Percentiles rank a stretch among this genome's conserved stretches.
phyloP scores from a whole-genome alignment of 2,888 invertebrate species.

The Ophion ellenae region DNA sequence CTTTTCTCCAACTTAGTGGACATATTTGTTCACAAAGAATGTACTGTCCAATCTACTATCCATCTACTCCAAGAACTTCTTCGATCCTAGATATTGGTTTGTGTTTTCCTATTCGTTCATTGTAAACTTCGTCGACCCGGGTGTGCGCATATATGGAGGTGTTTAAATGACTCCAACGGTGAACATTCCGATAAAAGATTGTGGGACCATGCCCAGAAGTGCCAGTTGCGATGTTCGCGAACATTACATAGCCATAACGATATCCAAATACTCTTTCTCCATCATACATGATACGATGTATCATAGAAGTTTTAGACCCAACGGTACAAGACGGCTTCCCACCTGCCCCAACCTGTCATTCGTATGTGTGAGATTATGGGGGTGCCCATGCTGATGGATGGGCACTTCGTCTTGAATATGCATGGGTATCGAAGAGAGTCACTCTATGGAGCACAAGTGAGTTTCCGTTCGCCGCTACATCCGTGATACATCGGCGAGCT shows the following conservation, averaged over 20 bases:
- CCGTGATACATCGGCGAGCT: slow-evolving; percentile 47
- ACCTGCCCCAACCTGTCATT: neutral
- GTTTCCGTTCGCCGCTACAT: slow-evolving; percentile 53
- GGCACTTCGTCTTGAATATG: slow-evolving; percentile 64
- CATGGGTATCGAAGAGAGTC: slow-evolving; percentile 70
- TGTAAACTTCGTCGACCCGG: neutral
- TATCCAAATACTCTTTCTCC: too few relatives aligned
- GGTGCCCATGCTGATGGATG: slow-evolving; percentile 52
- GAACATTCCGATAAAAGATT: neutral
- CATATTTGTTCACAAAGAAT: too few relatives aligned
- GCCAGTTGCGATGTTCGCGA: neutral
- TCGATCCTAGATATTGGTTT: neutral
- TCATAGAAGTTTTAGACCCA: neutral
- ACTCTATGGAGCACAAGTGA: slow-evolving; percentile 51
- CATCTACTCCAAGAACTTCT: neutral
- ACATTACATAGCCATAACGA: too few relatives aligned
- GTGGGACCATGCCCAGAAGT: neutral
- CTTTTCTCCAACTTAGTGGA: too few relatives aligned
- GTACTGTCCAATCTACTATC: too few relatives aligned
- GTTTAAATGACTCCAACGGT: neutral
- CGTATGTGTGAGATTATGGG: neutral
- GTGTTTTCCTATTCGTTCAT: neutral
- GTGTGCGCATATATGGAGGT: too few relatives aligned
- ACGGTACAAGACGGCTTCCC: neutral
- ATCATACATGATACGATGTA: too few relatives aligned